phyloP scores from a whole-genome alignment of 2,797 vertebrate genomes.

The Coregonus sp. region DNA sequence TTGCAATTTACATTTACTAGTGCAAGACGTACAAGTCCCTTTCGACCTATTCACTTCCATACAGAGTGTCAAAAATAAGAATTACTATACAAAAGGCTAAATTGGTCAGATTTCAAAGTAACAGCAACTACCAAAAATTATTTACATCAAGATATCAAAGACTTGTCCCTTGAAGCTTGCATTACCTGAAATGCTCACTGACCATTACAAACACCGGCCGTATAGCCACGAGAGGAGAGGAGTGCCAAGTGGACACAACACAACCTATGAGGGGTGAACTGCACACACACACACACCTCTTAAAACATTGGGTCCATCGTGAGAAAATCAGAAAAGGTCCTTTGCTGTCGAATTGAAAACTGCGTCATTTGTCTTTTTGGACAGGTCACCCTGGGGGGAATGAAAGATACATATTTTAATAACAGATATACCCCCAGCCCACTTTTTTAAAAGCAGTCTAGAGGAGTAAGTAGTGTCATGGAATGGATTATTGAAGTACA shows the following conservation, averaged over 20 bases:
- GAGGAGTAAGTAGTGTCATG: no score
- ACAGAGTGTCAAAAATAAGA: not conserved
- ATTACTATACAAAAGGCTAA: not conserved
- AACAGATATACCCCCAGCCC: not conserved
- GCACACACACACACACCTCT: not conserved
- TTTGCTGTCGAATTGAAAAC: slow-evolving; percentile 60
- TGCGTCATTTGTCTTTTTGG: slow-evolving; percentile 46
- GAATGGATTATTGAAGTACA: no score
- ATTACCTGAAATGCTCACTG: not conserved
- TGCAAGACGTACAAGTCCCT: not conserved
- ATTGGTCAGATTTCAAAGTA: no score
- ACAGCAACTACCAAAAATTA: not conserved
- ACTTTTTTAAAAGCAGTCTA: no score
- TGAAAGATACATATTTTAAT: slow-evolving; percentile 15
- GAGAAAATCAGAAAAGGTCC: slow-evolving; percentile 20
- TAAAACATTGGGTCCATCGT: not conserved
- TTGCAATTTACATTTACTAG: no score
- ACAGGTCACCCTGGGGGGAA: slow-evolving; percentile 50
- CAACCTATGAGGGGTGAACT: not conserved
- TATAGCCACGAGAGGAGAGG: not conserved
- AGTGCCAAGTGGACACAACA: not conserved
- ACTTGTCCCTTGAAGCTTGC: not conserved
- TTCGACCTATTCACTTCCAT: not conserved
- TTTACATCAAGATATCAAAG: not conserved
- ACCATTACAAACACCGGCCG: not conserved